Percentiles rank a stretch among this genome's conserved stretches.
Conservation (phyloP, 1,140 invertebrate genomes). For the Rhyacophila brunnea region DNA sequence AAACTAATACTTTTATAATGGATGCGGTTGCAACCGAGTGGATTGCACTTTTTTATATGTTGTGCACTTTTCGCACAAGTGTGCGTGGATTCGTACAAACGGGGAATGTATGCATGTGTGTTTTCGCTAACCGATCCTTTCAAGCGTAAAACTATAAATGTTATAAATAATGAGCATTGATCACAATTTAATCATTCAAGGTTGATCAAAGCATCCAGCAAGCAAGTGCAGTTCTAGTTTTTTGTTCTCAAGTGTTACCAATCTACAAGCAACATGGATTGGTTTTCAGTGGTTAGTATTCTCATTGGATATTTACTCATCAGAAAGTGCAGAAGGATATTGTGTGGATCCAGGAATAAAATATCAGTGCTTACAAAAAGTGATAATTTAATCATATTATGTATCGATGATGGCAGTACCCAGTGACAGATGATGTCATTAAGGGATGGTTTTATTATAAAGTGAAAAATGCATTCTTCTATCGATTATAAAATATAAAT, state of each 20-base stretch:
- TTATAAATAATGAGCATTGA: constrained; percentile 30
- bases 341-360: neutral
- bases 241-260: neutral
- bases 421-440: too few species aligned
- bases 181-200: constrained; percentile 24
- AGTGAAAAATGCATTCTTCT: too few species aligned
- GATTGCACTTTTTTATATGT: constrained; percentile 20
- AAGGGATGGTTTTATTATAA: too few species aligned
- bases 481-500: too few species aligned
- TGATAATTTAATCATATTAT: too few species aligned
- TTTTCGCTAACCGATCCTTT: constrained; percentile 22
- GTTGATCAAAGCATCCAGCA: constrained; percentile 14
- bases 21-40: constrained; percentile 14
- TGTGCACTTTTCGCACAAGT: constrained; percentile 1
- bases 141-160: constrained; percentile 27
- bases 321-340: too few species aligned
- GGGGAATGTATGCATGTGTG: too few species aligned
- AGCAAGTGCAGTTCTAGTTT: neutral
- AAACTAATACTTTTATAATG: constrained; percentile 5
- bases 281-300: constrained; percentile 28
- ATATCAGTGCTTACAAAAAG: too few species aligned
- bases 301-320: too few species aligned
- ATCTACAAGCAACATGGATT: constrained; percentile 20
- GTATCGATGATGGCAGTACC: too few species aligned
- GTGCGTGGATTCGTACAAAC: constrained; percentile 6